phyloP scores from a whole-genome alignment of 1,140 invertebrate genomes.

The Teleopsis dalmanni region DNA sequence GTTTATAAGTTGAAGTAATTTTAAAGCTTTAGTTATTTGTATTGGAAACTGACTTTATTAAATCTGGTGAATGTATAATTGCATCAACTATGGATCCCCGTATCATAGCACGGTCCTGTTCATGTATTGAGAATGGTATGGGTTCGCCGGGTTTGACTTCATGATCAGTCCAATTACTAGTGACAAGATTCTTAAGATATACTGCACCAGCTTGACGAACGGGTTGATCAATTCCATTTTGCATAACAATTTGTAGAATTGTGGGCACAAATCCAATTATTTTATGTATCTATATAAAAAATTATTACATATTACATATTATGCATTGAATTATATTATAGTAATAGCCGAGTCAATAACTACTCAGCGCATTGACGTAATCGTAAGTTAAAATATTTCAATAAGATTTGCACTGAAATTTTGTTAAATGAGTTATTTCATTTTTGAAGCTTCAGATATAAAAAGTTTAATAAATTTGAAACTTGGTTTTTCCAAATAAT shows the following conservation, averaged over 20 bases:
- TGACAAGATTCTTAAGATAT: constrained; percentile 93
- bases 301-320: too few species aligned
- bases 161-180: constrained; percentile 79
- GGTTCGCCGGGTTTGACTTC: constrained; percentile 68
- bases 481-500: too few species aligned
- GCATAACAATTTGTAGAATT: constrained; percentile 89
- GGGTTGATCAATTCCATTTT: constrained; percentile 79
- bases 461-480: too few species aligned
- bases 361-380: too few species aligned
- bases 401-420: too few species aligned
- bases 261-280: constrained; percentile 93
- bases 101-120: constrained; percentile 91
- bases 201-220: constrained; percentile 93
- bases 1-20: not conserved
- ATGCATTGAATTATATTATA: too few species aligned
- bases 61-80: constrained; percentile 83
- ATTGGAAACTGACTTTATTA: constrained; percentile 58
- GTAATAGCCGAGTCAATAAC: too few species aligned
- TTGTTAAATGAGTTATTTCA: too few species aligned
- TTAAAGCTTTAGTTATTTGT: not conserved
- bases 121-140: constrained; percentile 82
- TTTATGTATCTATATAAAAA: constrained; percentile 81
- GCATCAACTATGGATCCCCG: constrained; percentile 91
- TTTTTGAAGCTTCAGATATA: too few species aligned
- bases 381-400: too few species aligned